Evolutionary conservation across 1,140 invertebrate species (phyloP).

Genomic region (Drosophila simulans): DNA sequence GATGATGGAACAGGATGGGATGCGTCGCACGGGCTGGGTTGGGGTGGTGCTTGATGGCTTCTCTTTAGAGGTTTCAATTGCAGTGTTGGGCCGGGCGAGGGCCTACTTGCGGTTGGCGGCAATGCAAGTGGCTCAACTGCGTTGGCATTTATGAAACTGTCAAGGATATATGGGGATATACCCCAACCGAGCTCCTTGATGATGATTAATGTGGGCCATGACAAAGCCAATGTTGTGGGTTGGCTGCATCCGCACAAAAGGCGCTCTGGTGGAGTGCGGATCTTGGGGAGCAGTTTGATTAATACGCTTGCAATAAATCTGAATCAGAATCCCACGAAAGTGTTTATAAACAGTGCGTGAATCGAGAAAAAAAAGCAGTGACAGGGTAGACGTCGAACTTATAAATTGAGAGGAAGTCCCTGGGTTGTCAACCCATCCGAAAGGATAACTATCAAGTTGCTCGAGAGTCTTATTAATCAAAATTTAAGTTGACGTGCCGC

Average conservation of each 20-base stretch:
- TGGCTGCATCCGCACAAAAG: conserved; percentile 6
- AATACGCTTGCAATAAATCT: conserved; percentile 55
- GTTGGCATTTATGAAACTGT: conserved; percentile 75
- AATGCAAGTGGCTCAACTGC: conserved; percentile 58
- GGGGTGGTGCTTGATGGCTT: neutral
- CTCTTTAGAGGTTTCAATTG: conserved; percentile 55
- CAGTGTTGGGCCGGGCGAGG: conserved; percentile 52
- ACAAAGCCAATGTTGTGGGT: conserved; percentile 71
- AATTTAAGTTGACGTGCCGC: conserved; percentile 26
- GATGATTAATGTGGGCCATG: conserved; percentile 77
- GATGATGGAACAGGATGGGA: neutral
- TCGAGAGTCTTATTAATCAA: conserved; percentile 32
- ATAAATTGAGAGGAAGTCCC: conserved; percentile 35
- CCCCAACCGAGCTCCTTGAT: conserved; percentile 40
- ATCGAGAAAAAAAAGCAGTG: neutral
- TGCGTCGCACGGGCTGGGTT: neutral
- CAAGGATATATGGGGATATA: conserved; percentile 41
- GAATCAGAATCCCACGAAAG: conserved; percentile 28
- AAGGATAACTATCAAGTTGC: conserved; percentile 37
- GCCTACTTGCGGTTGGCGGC: conserved; percentile 63
- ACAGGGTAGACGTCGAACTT: conserved; percentile 23
- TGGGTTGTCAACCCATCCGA: conserved; percentile 30
- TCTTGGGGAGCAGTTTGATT: conserved; percentile 46
- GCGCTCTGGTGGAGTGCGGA: conserved; percentile 32
- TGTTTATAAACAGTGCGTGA: conserved; percentile 22